These are phyloP conservation scores for Drosophila subquinaria DNA, from an alignment of 2,888 invertebrate species.

Conservation along the genomic window DNA sequence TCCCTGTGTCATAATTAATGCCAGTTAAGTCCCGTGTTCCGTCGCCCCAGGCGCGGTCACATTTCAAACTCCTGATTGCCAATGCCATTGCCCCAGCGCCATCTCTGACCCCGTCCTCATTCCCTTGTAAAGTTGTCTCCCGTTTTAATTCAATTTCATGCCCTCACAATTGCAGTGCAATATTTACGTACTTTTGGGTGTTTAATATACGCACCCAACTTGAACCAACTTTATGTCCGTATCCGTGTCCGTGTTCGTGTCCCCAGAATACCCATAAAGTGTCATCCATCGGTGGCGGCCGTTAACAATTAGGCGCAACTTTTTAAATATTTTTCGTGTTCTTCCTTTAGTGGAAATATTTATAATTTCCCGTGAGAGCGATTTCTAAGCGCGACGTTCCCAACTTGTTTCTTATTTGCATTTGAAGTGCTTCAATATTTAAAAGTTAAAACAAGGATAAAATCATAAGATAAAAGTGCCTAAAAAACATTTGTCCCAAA, in stretches of 20 bases:
- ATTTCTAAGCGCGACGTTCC: slow-evolving; percentile 59
- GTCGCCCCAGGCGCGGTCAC: slow-evolving; percentile 66
- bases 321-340: slow-evolving; percentile 55
- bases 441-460: slow-evolving; percentile 6
- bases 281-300: slow-evolving; percentile 60
- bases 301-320: slow-evolving; percentile 77
- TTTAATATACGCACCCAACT: slow-evolving; percentile 50
- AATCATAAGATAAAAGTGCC: slow-evolving; percentile 3
- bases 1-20: slow-evolving; percentile 76
- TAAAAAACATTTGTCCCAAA: slow-evolving; percentile 28
- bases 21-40: slow-evolving; percentile 75
- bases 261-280: slow-evolving; percentile 71
- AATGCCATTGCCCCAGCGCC: slow-evolving; percentile 19
- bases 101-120: background rate
- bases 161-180: slow-evolving; percentile 59
- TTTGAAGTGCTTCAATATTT: slow-evolving; percentile 42
- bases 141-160: slow-evolving; percentile 73
- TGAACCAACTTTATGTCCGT: slow-evolving; percentile 4
- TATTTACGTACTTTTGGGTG: slow-evolving; percentile 48
- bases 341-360: slow-evolving; percentile 50
- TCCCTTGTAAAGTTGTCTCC: slow-evolving; percentile 14
- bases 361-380: slow-evolving; percentile 75
- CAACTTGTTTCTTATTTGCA: slow-evolving; percentile 57
- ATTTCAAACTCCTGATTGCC: slow-evolving; percentile 41
- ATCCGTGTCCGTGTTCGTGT: background rate